phyloP scores from a whole-genome alignment of 2,888 invertebrate species.

The Zeuzera pyrina region DNA sequence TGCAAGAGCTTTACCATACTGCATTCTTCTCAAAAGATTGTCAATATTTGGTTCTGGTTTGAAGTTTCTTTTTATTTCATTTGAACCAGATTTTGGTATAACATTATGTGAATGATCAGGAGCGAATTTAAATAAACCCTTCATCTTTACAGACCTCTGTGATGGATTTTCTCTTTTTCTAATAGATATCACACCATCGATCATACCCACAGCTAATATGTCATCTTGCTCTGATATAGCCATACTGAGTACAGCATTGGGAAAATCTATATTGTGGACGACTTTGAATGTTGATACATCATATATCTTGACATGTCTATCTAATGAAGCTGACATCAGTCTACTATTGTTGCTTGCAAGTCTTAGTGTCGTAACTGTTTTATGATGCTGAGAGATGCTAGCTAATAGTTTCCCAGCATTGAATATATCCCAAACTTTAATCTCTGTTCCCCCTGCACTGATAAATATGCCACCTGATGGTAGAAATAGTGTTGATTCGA shows the following conservation, averaged over 20 bases:
- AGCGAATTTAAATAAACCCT: slow-evolving; percentile 61
- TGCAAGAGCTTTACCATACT: slow-evolving; percentile 86
- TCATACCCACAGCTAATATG: slow-evolving; percentile 91
- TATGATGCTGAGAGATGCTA: slow-evolving; percentile 92
- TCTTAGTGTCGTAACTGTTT: slow-evolving; percentile 91
- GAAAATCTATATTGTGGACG: slow-evolving; percentile 91
- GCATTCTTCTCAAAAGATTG: slow-evolving; percentile 81
- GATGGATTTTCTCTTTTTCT: slow-evolving; percentile 79
- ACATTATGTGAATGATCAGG: slow-evolving; percentile 74
- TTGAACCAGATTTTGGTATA: slow-evolving; percentile 48
- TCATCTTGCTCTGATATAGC: slow-evolving; percentile 84
- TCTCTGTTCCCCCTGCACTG: slow-evolving; percentile 92
- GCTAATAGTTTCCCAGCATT: slow-evolving; percentile 89
- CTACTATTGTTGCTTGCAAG: slow-evolving; percentile 87
- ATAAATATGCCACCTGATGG: slow-evolving; percentile 93
- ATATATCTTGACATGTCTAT: slow-evolving; percentile 94
- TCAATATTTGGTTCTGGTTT: slow-evolving; percentile 73
- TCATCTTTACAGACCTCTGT: slow-evolving; percentile 41
- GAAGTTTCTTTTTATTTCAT: slow-evolving; percentile 23
- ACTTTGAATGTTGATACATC: slow-evolving; percentile 89
- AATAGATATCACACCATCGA: slow-evolving; percentile 92
- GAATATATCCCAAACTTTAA: slow-evolving; percentile 94
- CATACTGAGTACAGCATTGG: slow-evolving; percentile 91
- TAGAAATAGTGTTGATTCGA: slow-evolving; percentile 90
- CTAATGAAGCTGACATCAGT: slow-evolving; percentile 91